These are phyloP conservation scores for Allacma fusca DNA, from an alignment of 2,888 invertebrate species.

Conservation along the genomic window DNA sequence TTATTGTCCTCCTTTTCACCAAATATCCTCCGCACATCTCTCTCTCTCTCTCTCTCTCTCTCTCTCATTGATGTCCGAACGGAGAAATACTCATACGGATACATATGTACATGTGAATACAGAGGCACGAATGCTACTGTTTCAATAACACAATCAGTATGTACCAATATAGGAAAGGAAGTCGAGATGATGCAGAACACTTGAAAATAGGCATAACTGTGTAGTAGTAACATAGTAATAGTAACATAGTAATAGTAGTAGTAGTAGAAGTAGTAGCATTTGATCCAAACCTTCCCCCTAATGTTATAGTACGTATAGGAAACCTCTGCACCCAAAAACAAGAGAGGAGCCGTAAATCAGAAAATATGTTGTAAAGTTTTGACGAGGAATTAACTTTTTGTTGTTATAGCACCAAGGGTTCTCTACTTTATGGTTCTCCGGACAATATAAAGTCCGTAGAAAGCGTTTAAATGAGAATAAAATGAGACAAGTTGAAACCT, in stretches of 20 bases:
- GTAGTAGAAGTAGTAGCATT: no score
- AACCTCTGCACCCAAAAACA: neutral
- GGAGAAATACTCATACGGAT: no score
- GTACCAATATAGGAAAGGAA: no score
- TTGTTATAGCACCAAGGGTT: slow-evolving; percentile 30
- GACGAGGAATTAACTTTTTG: slow-evolving; percentile 43
- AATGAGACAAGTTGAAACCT: slow-evolving; percentile 15
- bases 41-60: neutral
- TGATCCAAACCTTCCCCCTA: neutral
- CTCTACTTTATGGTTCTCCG: slow-evolving; percentile 22
- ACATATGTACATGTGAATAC: no score
- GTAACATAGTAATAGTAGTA: no score
- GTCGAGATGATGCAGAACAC: no score
- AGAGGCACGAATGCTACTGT: no score
- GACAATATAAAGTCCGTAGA: slow-evolving; percentile 23
- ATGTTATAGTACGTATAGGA: neutral
- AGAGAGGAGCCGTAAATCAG: slow-evolving; percentile 34
- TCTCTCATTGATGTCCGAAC: no score
- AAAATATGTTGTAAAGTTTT: slow-evolving; percentile 42
- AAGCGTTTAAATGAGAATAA: slow-evolving; percentile 22
- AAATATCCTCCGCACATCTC: neutral
- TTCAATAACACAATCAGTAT: no score
- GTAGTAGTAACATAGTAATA: no score
- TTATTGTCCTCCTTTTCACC: no score
- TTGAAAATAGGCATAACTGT: no score